phyloP scores from a whole-genome alignment of 2,113 vertebrate genomes.

The Nothoprocta pentlandii region DNA sequence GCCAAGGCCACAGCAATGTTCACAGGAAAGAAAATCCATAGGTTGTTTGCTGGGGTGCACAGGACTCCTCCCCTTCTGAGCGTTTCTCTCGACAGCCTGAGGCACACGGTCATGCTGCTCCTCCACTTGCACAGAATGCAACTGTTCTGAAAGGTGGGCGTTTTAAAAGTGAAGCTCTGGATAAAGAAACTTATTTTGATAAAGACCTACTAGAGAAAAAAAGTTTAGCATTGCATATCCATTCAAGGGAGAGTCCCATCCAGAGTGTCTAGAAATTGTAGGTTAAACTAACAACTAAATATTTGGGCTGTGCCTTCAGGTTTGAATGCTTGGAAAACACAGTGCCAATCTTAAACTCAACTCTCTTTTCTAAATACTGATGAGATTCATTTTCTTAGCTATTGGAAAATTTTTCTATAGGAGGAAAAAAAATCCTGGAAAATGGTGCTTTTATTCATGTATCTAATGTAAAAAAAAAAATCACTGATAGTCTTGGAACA shows the following conservation, averaged over 20 bases:
- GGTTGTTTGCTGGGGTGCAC: background rate
- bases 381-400: background rate
- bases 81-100: background rate
- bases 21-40: background rate
- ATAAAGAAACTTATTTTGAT: background rate
- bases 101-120: background rate
- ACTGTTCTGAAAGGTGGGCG: fast-evolving
- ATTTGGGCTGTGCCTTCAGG: background rate
- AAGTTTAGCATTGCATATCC: background rate
- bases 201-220: background rate
- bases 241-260: background rate
- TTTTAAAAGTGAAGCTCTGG: background rate
- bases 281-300: background rate
- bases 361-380: background rate
- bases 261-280: background rate
- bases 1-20: background rate
- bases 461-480: background rate
- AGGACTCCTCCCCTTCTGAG: background rate
- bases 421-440: background rate
- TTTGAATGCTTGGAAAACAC: background rate
- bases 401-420: background rate
- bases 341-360: background rate
- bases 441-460: background rate
- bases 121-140: background rate
- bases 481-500: background rate